Conservation (phyloP, 92 coral and sea anemone genomes). For the Zoanthus solanderi region DNA sequence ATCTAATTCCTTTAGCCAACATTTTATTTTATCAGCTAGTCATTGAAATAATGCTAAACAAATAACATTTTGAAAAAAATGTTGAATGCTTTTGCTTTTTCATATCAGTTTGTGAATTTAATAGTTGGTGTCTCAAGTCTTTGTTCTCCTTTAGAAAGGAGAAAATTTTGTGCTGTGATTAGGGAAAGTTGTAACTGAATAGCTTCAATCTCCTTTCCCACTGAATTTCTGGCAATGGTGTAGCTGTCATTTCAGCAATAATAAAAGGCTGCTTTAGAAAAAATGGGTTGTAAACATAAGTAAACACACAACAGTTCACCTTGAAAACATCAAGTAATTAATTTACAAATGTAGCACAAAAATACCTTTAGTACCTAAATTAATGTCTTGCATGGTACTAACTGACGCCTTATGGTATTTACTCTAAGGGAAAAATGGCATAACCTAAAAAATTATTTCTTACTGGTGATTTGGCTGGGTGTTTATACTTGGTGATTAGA, state of each 20-base stretch:
- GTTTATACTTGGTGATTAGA: conserved; percentile 1
- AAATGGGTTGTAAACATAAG: not conserved
- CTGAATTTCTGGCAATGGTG: conserved; percentile 29
- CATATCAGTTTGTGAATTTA: not conserved
- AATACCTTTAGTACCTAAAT: not conserved
- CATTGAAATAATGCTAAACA: conserved; percentile 6
- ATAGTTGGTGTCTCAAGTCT: conserved; percentile 2
- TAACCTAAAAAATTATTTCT: conserved; percentile 23
- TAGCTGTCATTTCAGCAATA: conserved; percentile 34
- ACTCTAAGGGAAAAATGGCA: conserved; percentile 1
- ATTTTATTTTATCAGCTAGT: not conserved
- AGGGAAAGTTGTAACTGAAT: conserved; percentile 22
- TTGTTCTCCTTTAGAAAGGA: conserved; percentile 13
- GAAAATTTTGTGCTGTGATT: conserved; percentile 21
- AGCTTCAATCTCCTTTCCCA: conserved; percentile 14
- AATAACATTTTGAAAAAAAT: not conserved
- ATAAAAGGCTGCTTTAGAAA: conserved; percentile 19
- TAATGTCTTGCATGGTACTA: conserved; percentile 18
- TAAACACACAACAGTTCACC: conserved; percentile 6
- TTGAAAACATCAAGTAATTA: conserved; percentile 11
- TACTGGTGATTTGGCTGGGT: conserved; percentile 24
- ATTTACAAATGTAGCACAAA: conserved; percentile 1
- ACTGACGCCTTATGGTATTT: not conserved
- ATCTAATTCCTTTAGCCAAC: conserved; percentile 8
- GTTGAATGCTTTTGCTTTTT: conserved; percentile 4